phyloP scores from a whole-genome alignment of 2,113 vertebrate genomes.

The Talpa occidentalis region DNA sequence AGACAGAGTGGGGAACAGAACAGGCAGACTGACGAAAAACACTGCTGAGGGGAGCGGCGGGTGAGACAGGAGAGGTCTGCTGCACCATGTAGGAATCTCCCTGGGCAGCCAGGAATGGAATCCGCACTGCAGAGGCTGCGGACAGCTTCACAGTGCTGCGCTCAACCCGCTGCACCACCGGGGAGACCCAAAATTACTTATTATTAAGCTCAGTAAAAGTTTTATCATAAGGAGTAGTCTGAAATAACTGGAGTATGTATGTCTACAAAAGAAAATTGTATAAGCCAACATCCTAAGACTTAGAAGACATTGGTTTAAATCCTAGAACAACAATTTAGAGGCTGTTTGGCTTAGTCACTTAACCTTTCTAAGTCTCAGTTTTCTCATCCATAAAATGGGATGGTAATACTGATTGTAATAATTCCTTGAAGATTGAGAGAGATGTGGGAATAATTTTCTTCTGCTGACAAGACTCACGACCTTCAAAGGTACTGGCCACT shows the following conservation, averaged over 20 bases:
- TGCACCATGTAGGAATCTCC: too few species aligned
- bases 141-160: too few species aligned
- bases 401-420: not conserved
- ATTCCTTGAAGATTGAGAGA: not conserved
- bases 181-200: not conserved
- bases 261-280: not conserved
- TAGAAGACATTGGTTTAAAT: not conserved
- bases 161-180: too few species aligned
- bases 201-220: slow-evolving; percentile 9
- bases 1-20: too few species aligned
- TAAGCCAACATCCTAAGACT: not conserved
- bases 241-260: not conserved
- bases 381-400: not conserved
- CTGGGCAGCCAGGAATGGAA: too few species aligned
- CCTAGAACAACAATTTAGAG: not conserved
- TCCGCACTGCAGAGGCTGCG: too few species aligned
- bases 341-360: not conserved
- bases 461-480: not conserved
- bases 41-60: too few species aligned
- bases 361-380: slow-evolving; percentile 1
- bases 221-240: not conserved
- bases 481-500: not conserved
- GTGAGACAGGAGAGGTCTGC: too few species aligned
- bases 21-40: too few species aligned
- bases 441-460: not conserved